phyloP scores from a whole-genome alignment of 2,888 invertebrate genomes.

The Tenthredo livida region DNA sequence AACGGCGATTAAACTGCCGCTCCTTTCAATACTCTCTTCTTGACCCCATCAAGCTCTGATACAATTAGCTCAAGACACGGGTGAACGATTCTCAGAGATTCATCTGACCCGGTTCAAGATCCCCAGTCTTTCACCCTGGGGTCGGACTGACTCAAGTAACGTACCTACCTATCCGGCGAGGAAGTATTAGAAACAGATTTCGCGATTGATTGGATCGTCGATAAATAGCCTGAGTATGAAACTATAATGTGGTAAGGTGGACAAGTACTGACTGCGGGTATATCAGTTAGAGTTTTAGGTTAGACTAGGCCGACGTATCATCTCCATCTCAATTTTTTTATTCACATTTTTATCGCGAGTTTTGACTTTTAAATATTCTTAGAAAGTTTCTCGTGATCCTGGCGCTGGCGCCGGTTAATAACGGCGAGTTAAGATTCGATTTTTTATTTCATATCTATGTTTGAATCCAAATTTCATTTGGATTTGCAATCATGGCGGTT shows the following conservation, averaged over 20 bases:
- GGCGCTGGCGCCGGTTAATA: constrained; percentile 32
- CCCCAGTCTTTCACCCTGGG: constrained; percentile 17
- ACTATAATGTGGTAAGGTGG: neutral
- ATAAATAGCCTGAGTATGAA: neutral
- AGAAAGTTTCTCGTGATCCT: neutral
- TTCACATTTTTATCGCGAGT: neutral
- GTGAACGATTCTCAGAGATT: constrained; percentile 30
- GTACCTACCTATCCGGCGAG: neutral
- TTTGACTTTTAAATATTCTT: constrained; percentile 3
- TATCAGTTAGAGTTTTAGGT: constrained; percentile 14
- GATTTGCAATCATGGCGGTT: neutral
- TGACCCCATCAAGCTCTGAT: constrained; percentile 33
- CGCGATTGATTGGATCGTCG: constrained; percentile 22
- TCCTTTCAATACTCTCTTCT: constrained; percentile 33
- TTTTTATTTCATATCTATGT: neutral
- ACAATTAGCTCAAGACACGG: constrained; percentile 45
- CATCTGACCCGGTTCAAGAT: neutral
- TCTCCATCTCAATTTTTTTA: neutral
- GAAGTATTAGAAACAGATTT: constrained; percentile 21
- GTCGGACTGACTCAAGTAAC: constrained; percentile 21
- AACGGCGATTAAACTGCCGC: constrained; percentile 11
- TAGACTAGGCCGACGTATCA: neutral
- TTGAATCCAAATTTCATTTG: neutral
- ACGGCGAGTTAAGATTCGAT: neutral
- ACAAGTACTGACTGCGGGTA: neutral